Conservation (phyloP, 2,113 vertebrate genomes). For the Rhombomys opimus region DNA sequence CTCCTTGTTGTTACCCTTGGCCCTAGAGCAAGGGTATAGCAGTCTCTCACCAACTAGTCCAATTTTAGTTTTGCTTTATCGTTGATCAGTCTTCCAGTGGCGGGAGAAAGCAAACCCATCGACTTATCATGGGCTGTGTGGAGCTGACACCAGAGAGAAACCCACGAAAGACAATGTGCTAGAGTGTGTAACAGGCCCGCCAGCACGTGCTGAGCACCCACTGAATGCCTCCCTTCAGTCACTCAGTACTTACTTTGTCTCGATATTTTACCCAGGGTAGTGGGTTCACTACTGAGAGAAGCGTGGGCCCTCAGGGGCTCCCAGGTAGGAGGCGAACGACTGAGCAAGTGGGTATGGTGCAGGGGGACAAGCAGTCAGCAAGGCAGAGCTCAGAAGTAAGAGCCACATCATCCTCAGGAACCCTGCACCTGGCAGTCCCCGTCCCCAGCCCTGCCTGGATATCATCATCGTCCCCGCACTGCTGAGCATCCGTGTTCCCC, state of each 20-base stretch:
- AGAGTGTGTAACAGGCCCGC: accelerated
- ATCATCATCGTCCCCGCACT: accelerated
- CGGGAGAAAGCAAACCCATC: not conserved
- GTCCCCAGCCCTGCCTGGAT: not conserved
- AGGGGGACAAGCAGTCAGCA: not conserved
- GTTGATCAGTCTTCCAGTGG: not conserved
- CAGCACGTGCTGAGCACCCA: too few species aligned
- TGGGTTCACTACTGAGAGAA: not conserved
- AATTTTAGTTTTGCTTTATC: not conserved
- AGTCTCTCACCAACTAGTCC: not conserved
- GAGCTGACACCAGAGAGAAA: not conserved
- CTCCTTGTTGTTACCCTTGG: accelerated
- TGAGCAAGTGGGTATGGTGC: not conserved
- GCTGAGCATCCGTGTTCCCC: not conserved
- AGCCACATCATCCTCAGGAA: not conserved
- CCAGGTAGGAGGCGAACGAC: not conserved
- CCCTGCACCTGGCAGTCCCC: accelerated
- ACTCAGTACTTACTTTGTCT: not conserved
- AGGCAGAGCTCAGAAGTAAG: not conserved
- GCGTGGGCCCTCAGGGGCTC: not conserved
- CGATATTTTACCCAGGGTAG: accelerated
- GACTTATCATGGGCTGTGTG: accelerated
- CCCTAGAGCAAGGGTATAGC: accelerated
- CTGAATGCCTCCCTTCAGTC: not conserved
- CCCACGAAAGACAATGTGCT: accelerated